Evolutionary conservation across 2,113 vertebrate species (phyloP).

Genomic region (Rhegmatorhina hoffmannsi): DNA sequence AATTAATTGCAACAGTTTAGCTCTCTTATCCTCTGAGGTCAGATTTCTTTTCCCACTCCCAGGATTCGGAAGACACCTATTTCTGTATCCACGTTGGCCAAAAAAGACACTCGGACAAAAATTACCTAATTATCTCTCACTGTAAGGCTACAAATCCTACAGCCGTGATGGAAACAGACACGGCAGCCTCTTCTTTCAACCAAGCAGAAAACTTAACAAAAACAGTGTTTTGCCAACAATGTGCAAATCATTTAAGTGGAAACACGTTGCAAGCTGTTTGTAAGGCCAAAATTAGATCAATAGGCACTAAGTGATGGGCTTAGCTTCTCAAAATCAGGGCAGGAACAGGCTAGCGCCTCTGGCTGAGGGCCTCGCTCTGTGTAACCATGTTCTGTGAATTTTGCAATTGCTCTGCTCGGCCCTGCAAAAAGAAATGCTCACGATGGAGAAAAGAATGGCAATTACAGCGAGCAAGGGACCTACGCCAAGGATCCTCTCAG

Average conservation of each 20-base stretch:
- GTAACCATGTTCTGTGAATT: background rate
- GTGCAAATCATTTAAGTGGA: background rate
- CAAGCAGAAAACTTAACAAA: background rate
- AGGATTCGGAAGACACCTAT: background rate
- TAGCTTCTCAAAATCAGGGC: background rate
- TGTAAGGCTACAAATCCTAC: background rate
- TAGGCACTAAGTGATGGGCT: background rate
- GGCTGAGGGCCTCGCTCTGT: background rate
- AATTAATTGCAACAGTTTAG: background rate
- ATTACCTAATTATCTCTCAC: background rate
- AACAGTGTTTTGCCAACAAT: background rate
- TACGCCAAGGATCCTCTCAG: background rate
- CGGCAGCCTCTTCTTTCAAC: background rate
- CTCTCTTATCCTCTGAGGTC: background rate
- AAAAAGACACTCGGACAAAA: background rate
- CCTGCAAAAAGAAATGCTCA: background rate
- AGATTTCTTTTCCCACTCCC: background rate
- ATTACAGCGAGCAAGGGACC: background rate
- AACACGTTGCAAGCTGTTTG: background rate
- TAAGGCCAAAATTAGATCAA: background rate
- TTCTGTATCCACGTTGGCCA: background rate
- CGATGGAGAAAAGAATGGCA: background rate
- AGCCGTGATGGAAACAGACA: fast-evolving
- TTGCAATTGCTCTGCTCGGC: background rate
- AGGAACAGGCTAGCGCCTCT: background rate